phyloP scores from a whole-genome alignment of 2,888 invertebrate species.

The Dusona sp. region DNA sequence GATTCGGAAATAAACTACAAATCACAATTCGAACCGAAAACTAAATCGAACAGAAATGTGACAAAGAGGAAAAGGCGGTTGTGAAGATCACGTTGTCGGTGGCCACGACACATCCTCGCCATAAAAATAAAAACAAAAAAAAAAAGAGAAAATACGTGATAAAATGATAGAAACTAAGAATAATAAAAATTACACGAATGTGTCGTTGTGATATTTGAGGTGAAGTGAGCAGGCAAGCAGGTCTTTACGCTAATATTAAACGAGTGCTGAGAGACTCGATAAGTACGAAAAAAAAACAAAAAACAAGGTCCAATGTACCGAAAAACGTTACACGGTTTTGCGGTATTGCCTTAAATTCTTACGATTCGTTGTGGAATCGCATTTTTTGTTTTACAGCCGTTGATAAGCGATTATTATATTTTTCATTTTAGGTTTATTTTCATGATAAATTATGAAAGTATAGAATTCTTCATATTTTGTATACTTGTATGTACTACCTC shows the following conservation, averaged over 20 bases:
- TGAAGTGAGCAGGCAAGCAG: constrained; percentile 4
- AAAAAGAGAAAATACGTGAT: constrained; percentile 23
- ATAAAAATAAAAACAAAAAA: background rate
- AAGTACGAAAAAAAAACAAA: background rate
- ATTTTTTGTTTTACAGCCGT: background rate
- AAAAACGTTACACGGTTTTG: background rate
- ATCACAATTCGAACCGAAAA: constrained; percentile 70
- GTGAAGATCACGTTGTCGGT: constrained; percentile 13
- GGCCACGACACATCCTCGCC: background rate
- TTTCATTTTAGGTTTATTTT: constrained; percentile 28
- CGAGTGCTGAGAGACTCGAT: background rate
- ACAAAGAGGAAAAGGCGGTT: constrained; percentile 73
- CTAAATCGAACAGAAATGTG: constrained; percentile 43
- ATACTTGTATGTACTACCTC: constrained; percentile 55
- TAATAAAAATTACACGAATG: constrained; percentile 21
- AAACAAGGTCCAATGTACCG: background rate
- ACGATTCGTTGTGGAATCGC: constrained; percentile 25
- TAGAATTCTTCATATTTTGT: constrained; percentile 35
- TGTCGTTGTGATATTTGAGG: constrained; percentile 38
- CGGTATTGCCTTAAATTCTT: constrained; percentile 18
- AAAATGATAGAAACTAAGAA: constrained; percentile 17
- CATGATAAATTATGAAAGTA: background rate
- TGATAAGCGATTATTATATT: background rate
- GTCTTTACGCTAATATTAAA: constrained; percentile 17
- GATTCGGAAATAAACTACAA: constrained; percentile 75